Percentiles rank a stretch among this genome's conserved stretches.
Evolutionary conservation across 2,797 vertebrate genomes (phyloP).

Genomic region (Lates japonicus): DNA sequence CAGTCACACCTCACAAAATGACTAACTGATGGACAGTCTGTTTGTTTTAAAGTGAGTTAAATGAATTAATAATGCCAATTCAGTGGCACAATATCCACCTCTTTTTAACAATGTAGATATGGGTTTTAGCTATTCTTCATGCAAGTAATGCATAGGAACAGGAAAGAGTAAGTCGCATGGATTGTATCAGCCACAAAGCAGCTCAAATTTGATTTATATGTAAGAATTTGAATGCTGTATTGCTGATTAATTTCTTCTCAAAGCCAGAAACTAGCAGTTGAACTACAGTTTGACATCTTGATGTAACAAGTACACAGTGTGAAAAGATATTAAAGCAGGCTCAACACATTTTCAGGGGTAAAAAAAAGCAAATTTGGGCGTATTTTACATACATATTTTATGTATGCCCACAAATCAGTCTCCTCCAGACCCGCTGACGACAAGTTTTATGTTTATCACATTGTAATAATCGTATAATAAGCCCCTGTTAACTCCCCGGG

Average conservation of each 20-base stretch:
- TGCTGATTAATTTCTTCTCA: neutral
- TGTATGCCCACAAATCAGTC: neutral
- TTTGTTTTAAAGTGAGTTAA: neutral
- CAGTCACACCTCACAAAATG: neutral
- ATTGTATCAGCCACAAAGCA: neutral
- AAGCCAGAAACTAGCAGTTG: neutral
- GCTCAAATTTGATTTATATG: neutral
- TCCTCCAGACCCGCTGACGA: neutral
- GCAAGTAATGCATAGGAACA: neutral
- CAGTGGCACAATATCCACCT: neutral
- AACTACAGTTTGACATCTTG: neutral
- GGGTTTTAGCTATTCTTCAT: neutral
- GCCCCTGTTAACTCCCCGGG: neutral
- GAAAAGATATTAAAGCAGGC: neutral
- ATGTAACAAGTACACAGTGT: neutral
- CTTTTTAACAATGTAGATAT: neutral
- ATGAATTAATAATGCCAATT: neutral
- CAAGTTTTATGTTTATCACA: neutral
- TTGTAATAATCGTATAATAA: slow-evolving; percentile 17
- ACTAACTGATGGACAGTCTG: neutral
- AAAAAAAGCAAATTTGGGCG: neutral
- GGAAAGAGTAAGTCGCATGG: neutral
- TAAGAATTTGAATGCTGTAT: neutral
- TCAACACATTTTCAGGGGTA: neutral
- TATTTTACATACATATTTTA: neutral